Evolutionary conservation across 2,113 vertebrate species (phyloP).

Genomic region (Dascyllus trimaculatus): DNA sequence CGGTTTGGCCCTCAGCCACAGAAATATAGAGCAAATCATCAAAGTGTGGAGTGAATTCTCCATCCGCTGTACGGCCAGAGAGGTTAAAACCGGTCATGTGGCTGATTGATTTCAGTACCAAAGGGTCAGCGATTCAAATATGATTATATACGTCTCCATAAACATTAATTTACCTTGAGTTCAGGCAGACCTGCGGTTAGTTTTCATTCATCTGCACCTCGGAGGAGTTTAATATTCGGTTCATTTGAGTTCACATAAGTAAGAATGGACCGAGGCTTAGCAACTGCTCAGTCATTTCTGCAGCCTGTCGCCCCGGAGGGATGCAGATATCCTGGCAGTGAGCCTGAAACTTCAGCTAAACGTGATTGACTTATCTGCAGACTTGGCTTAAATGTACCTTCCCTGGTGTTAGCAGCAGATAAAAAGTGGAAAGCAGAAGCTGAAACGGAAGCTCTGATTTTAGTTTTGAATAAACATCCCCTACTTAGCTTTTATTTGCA

Average conservation of each 20-base stretch:
- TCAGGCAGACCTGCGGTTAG: background rate
- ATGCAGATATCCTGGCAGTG: slow-evolving; percentile 9
- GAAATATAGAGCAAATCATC: slow-evolving; percentile 27
- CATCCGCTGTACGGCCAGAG: slow-evolving; percentile 1
- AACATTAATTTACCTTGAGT: slow-evolving; percentile 2
- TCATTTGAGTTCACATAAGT: background rate
- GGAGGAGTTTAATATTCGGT: background rate
- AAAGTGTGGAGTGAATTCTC: slow-evolving; percentile 7
- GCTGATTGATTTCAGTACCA: slow-evolving; percentile 25
- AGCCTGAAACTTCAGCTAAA: background rate
- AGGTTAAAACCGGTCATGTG: background rate
- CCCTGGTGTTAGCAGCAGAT: slow-evolving; percentile 21
- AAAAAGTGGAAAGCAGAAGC: background rate
- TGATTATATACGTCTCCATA: slow-evolving; percentile 14
- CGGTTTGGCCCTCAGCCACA: slow-evolving; percentile 36
- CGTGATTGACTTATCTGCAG: background rate
- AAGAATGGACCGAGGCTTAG: too few relatives aligned
- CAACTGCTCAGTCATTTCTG: background rate
- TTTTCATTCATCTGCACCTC: background rate
- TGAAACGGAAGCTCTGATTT: background rate
- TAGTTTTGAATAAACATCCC: too few relatives aligned
- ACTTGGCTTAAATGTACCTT: background rate
- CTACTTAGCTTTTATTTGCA: too few relatives aligned
- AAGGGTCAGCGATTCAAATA: slow-evolving; percentile 7
- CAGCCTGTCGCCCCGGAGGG: background rate